phyloP scores from a whole-genome alignment of 2,113 vertebrate species.

The Aleadryas rufinucha region DNA sequence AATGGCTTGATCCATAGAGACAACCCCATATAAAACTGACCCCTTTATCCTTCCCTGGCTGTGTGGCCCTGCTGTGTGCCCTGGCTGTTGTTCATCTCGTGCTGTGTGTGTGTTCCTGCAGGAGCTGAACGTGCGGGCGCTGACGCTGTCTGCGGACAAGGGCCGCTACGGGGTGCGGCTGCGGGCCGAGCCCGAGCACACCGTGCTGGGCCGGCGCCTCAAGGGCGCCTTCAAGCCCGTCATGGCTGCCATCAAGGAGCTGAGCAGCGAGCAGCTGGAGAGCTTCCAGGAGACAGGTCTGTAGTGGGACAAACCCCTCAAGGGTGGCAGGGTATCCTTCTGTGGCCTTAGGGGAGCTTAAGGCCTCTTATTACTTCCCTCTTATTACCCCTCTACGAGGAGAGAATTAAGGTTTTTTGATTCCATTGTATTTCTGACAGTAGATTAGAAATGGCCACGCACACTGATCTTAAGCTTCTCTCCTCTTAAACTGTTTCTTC shows the following conservation, averaged over 20 bases:
- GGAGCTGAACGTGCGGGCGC: constrained; percentile 92
- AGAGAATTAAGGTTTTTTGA: not conserved
- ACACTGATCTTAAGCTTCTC: not conserved
- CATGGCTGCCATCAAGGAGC: constrained; percentile 85
- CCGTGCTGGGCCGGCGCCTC: constrained; percentile 93
- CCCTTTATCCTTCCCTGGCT: accelerated
- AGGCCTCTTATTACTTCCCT: not conserved
- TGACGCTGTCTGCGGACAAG: constrained; percentile 92
- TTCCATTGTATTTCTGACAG: not conserved
- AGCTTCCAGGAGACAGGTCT: constrained; percentile 87
- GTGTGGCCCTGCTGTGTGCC: not conserved
- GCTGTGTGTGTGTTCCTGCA: not conserved
- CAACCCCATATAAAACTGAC: accelerated
- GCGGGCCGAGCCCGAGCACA: constrained; percentile 94
- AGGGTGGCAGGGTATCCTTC: accelerated
- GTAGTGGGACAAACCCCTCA: not conserved
- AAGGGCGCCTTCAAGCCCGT: constrained; percentile 91
- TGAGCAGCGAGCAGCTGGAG: constrained; percentile 87
- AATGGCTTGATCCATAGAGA: accelerated
- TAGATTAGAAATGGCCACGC: not conserved
- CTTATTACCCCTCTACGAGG: not conserved
- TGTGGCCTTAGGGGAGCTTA: not conserved
- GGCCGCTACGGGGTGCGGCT: constrained; percentile 87
- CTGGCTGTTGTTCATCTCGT: accelerated
- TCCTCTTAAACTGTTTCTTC: not conserved